Conservation (phyloP, 2,797 vertebrate species). For the Argyrosomus regius region DNA sequence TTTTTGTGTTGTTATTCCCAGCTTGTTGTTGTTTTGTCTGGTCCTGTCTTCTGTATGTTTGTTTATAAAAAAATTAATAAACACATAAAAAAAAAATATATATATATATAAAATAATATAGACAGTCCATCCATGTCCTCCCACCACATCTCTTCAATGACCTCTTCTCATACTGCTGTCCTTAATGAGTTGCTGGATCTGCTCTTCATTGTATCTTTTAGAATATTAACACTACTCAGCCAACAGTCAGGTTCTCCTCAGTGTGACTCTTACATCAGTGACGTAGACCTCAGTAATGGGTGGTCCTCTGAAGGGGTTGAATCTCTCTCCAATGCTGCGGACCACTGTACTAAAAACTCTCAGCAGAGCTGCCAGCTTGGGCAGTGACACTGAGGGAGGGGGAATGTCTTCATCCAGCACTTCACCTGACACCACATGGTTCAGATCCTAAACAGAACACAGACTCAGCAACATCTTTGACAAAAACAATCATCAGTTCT, state of each 20-base stretch:
- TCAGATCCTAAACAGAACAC: constrained; percentile 88
- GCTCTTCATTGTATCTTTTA: not conserved
- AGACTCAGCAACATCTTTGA: not conserved
- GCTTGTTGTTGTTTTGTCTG: no score
- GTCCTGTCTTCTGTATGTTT: no score
- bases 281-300: constrained; percentile 97
- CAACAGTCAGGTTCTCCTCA: not conserved
- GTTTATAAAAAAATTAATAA: no score
- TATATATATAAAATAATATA: no score
- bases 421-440: constrained; percentile 93
- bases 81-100: no score
- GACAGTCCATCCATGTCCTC: not conserved
- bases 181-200: not conserved
- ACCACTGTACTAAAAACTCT: constrained; percentile 99
- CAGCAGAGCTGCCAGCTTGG: constrained; percentile 96
- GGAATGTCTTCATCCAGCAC: constrained; percentile 95
- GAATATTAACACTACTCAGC: not conserved
- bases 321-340: constrained; percentile 96
- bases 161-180: not conserved
- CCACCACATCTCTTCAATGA: not conserved
- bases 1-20: no score
- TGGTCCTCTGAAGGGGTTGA: constrained; percentile 94
- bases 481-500: not conserved
- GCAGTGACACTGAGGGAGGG: constrained; percentile 95
- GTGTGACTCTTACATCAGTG: constrained; percentile 89